Conservation (phyloP, 2,797 vertebrate species). For the Pseudomugil tenellus region DNA sequence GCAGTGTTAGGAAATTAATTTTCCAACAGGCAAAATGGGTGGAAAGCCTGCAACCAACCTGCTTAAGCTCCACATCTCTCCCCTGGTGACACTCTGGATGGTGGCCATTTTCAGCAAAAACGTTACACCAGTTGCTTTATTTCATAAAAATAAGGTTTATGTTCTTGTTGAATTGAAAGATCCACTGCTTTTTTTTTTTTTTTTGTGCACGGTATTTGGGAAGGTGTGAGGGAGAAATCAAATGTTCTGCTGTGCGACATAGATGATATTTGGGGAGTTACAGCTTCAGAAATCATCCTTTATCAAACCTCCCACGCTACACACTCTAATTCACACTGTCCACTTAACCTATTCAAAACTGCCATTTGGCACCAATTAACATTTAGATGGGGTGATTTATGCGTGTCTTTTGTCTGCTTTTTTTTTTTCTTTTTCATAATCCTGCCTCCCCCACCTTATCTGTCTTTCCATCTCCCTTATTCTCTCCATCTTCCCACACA, state of each 20-base stretch:
- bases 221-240: slow-evolving; percentile 19
- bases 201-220: slow-evolving; percentile 20
- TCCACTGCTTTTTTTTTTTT: slow-evolving; percentile 19
- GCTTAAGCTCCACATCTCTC: slow-evolving; percentile 20
- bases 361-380: slow-evolving; percentile 71
- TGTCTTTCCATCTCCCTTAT: slow-evolving; percentile 7
- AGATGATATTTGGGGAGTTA: slow-evolving; percentile 65
- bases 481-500: slow-evolving; percentile 28
- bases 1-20: slow-evolving; percentile 48
- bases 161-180: slow-evolving; percentile 52
- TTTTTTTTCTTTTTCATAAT: slow-evolving; percentile 24
- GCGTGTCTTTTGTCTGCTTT: slow-evolving; percentile 27
- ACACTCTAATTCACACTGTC: slow-evolving; percentile 46
- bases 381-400: slow-evolving; percentile 70
- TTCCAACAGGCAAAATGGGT: slow-evolving; percentile 36
- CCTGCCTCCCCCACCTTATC: slow-evolving; percentile 2
- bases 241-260: slow-evolving; percentile 46
- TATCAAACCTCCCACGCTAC: slow-evolving; percentile 49
- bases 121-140: not conserved
- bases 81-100: slow-evolving; percentile 32
- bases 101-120: not conserved
- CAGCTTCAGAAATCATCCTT: slow-evolving; percentile 51
- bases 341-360: slow-evolving; percentile 70
- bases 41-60: slow-evolving; percentile 15
- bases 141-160: slow-evolving; percentile 7